phyloP scores from a whole-genome alignment of 2,888 invertebrate genomes.

The Tachina lurida region DNA sequence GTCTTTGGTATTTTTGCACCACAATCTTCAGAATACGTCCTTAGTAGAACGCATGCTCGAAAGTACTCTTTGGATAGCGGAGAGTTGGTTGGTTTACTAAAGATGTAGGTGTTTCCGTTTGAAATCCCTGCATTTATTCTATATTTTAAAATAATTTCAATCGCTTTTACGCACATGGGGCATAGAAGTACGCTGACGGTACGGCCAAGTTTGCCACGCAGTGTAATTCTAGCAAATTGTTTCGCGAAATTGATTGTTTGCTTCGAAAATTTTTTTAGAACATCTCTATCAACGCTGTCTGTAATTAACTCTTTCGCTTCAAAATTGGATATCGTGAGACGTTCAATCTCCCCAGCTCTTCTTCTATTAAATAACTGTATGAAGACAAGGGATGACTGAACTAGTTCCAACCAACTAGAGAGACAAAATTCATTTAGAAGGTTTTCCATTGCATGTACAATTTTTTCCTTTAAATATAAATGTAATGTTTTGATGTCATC shows the following conservation, averaged over 20 bases:
- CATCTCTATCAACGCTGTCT: constrained; percentile 6
- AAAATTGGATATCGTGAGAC: background rate
- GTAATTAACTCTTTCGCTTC: background rate
- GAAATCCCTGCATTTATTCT: constrained; percentile 30
- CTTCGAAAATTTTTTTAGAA: constrained; percentile 31
- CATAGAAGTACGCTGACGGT: constrained; percentile 21
- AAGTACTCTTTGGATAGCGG: no score
- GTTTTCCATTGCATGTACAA: no score
- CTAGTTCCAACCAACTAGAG: no score
- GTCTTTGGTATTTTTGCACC: constrained; percentile 3
- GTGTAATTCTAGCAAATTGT: constrained; percentile 18
- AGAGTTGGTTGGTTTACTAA: no score
- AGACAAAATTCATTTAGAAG: no score
- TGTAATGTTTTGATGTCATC: no score
- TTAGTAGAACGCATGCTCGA: constrained; percentile 18
- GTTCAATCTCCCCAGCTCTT: background rate
- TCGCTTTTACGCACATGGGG: constrained; percentile 23
- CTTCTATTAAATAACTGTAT: no score
- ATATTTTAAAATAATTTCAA: constrained; percentile 34
- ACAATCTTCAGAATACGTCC: constrained; percentile 27
- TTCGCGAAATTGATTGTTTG: background rate
- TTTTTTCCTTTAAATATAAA: no score
- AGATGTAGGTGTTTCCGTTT: constrained; percentile 18
- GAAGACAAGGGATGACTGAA: no score
- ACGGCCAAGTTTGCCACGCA: constrained; percentile 27